Evolutionary conservation across 2,113 vertebrate genomes (phyloP), one percentile per base, ranked within the genome.

Genomic region (Aplodontia rufa): DNA sequence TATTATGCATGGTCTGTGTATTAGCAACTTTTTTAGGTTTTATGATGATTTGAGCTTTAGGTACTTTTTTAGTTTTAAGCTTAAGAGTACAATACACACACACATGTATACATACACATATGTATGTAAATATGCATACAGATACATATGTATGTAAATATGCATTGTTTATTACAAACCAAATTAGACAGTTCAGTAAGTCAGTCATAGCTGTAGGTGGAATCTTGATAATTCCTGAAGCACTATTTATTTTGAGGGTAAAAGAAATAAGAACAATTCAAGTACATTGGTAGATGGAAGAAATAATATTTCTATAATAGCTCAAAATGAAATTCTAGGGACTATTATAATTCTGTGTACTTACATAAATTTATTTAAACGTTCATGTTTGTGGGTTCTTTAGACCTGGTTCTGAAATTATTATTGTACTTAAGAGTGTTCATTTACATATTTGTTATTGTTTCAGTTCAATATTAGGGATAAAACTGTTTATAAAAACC

Each of bases 31-130:
- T 76, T 26, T 74, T 35, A 85, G 71, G 62, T 91, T 97, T 89
- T 96, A 42, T 51, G 89, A 62, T 28, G n/a, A 66, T n/a, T 72
- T 80, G 95, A 84, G 97, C 32, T 93, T 97, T 24, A 79, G 37
- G 22, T 96, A 75, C 26, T 76, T 93, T 96, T 96, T 78, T 20
- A 19, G 0, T n/a, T 60, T 92, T 74, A 69, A 91, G 92, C 87
- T 88, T 88, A 26, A 45, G 60, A 68, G 28, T n/a, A n/a, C n/a
- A n/a, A n/a, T n/a, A n/a, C n/a, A n/a, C n/a, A n/a, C n/a, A n/a
- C n/a, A n/a, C n/a, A n/a, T n/a, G n/a, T n/a, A 35, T 49, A 66
- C 3, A 47, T 8, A 75, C 32, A 42, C 24, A 49, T 79, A 51
- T 28, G 53, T 45, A n/a, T n/a, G 37, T 26, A 75, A 16, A 76